Percentiles rank a stretch among this genome's conserved stretches.
phyloP scores from a whole-genome alignment of 2,797 vertebrate species.

The Lophius americanus region DNA sequence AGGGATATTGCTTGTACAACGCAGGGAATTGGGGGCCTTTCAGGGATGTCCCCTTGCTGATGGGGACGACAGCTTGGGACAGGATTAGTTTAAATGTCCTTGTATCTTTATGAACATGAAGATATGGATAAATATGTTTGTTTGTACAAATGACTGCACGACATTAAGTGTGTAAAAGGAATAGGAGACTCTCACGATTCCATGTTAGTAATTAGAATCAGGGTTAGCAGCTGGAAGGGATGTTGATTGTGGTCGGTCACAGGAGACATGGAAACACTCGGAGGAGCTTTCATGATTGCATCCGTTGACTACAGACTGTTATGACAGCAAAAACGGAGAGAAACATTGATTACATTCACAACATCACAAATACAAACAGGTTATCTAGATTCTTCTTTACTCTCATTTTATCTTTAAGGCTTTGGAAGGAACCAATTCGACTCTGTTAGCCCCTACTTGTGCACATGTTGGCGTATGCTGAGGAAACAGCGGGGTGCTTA shows the following conservation, averaged over 20 bases:
- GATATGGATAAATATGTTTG: not conserved
- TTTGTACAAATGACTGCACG: not conserved
- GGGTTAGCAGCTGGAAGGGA: slow-evolving; percentile 14
- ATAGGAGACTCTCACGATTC: not conserved
- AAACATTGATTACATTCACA: slow-evolving; percentile 31
- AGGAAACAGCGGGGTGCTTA: no score
- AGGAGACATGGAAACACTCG: slow-evolving; percentile 18
- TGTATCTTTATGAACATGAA: not conserved
- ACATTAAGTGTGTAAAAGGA: not conserved
- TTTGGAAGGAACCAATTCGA: no score
- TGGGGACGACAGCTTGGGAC: not conserved
- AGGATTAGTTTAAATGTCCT: not conserved
- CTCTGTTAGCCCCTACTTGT: no score
- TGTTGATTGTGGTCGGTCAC: slow-evolving; percentile 20
- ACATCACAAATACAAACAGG: slow-evolving; percentile 13
- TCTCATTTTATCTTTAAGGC: no score
- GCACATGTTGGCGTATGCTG: no score
- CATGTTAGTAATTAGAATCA: slow-evolving; percentile 5
- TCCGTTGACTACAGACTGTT: slow-evolving; percentile 26
- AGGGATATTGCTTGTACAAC: no score
- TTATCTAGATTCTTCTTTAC: slow-evolving; percentile 13
- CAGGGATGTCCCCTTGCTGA: no score
- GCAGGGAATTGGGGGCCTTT: no score
- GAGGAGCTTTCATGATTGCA: slow-evolving; percentile 31
- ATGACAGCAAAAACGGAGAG: slow-evolving; percentile 23